These are phyloP conservation scores for Enchytraeus crypticus DNA, from an alignment of 2,888 invertebrate species.

Conservation along the genomic window DNA sequence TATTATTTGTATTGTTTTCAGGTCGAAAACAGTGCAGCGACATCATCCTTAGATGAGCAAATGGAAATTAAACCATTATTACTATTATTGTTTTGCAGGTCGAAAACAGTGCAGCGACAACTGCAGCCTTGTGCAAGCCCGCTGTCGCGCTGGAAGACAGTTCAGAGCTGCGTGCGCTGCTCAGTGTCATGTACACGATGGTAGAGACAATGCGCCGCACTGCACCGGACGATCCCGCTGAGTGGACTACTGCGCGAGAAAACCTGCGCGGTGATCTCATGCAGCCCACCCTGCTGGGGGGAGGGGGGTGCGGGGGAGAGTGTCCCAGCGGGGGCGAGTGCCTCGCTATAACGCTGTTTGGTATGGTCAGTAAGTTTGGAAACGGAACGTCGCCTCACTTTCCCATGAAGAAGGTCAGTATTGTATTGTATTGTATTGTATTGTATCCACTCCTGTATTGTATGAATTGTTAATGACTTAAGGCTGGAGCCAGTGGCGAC, in stretches of 20 bases:
- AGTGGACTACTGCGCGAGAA: conserved; percentile 50
- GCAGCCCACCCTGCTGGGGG: conserved; percentile 32
- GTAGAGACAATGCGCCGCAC: conserved; percentile 70
- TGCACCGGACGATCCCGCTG: conserved; percentile 35
- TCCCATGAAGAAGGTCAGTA: conserved; percentile 98
- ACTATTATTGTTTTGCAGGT: conserved; percentile 45
- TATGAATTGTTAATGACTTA: no score
- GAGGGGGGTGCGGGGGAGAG: no score
- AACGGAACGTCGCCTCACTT: conserved; percentile 91
- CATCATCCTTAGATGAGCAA: no score
- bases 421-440: no score
- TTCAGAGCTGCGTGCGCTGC: conserved; percentile 76
- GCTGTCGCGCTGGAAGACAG: conserved; percentile 82
- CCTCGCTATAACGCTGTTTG: conserved; percentile 75
- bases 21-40: no score
- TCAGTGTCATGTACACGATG: conserved; percentile 87
- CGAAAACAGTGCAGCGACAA: conserved; percentile 62
- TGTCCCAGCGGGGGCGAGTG: conserved; percentile 70
- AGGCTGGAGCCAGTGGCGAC: no score
- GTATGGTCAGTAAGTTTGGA: conserved; percentile 93
- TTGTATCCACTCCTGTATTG: no score
- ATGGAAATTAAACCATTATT: no score
- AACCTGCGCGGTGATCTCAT: conserved; percentile 58
- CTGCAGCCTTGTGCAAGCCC: conserved; percentile 54
- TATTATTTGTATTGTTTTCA: no score